A percentile compares a stretch with the other conserved stretches of the same genome.
Conservation (phyloP, 2,888 invertebrate genomes). For the Cosmia trapezina region DNA sequence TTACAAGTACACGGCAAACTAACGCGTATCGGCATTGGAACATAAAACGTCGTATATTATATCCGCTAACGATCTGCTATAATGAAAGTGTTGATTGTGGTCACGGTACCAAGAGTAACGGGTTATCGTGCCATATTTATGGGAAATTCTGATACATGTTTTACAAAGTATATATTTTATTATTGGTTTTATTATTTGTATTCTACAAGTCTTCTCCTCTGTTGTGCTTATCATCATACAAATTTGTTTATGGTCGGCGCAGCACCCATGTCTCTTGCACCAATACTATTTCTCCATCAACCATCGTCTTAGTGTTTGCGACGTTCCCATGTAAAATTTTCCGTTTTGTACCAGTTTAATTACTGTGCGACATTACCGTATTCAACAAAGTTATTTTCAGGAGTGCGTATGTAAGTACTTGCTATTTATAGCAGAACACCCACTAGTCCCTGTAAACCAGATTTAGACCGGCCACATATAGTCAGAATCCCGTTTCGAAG, state of each 20-base stretch:
- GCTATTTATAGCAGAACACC: not conserved
- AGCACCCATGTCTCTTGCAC: no score
- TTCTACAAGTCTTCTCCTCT: not conserved
- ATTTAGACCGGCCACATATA: not conserved
- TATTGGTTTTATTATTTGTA: conserved; percentile 1
- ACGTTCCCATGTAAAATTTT: not conserved
- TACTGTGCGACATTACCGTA: not conserved
- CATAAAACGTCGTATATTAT: conserved; percentile 49
- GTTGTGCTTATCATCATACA: not conserved
- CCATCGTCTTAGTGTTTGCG: not conserved
- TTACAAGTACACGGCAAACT: conserved; percentile 18
- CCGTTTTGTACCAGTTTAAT: not conserved
- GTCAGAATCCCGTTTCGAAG: no score
- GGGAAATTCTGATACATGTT: conserved; percentile 14
- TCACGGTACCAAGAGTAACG: conserved; percentile 40
- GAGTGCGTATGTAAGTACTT: no score
- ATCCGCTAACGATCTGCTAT: conserved; percentile 49
- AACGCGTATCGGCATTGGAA: conserved; percentile 29
- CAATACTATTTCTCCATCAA: no score
- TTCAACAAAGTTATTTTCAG: not conserved
- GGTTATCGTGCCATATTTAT: conserved; percentile 23
- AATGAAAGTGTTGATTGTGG: conserved; percentile 59
- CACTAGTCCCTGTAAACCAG: not conserved
- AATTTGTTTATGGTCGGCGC: not conserved
- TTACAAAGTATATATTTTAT: conserved; percentile 5